These are phyloP conservation scores for Drosophila parthenogenetica DNA, from an alignment of 2,888 invertebrate species.

Conservation along the genomic window DNA sequence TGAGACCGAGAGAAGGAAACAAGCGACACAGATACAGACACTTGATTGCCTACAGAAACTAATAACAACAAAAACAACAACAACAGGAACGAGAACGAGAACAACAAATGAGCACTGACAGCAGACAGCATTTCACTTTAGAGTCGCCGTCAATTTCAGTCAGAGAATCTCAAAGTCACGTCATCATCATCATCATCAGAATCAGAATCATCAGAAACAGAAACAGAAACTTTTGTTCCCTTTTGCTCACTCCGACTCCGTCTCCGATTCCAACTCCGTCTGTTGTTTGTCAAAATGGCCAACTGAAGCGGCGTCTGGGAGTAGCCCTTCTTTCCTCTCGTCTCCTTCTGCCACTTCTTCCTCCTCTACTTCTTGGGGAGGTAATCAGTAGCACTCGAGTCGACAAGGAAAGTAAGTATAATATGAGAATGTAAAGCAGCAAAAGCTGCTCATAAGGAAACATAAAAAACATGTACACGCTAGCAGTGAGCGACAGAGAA, in stretches of 20 bases:
- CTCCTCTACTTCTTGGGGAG: conserved; percentile 38
- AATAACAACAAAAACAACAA: conserved; percentile 16
- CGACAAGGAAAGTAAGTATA: conserved; percentile 47
- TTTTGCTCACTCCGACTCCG: neutral
- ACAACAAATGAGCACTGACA: conserved; percentile 52
- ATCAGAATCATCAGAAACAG: conserved; percentile 14
- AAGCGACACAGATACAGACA: conserved; percentile 25
- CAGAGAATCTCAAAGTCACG: conserved; percentile 62
- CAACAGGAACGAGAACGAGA: conserved; percentile 5
- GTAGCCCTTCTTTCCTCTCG: conserved; percentile 2
- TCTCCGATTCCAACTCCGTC: conserved; percentile 10
- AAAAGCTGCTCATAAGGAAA: conserved; percentile 20
- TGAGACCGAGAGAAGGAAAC: conserved; percentile 3
- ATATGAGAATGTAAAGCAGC: conserved; percentile 64
- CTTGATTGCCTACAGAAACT: conserved; percentile 45
- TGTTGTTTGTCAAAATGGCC: conserved; percentile 72
- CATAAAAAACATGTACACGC: conserved; percentile 28
- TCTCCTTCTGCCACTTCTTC: neutral
- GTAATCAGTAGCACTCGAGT: conserved; percentile 63
- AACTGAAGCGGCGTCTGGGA: conserved; percentile 47
- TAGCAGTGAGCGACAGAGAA: conserved; percentile 14
- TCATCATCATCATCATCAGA: conserved; percentile 64
- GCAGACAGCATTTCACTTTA: conserved; percentile 42
- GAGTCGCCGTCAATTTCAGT: conserved; percentile 41
- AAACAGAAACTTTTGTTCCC: conserved; percentile 36